Evolutionary conservation across 64 coral and sea anemone species (phyloP), one percentile per base, ranked within the genome.

Genomic region (Pachyseris speciosa): DNA sequence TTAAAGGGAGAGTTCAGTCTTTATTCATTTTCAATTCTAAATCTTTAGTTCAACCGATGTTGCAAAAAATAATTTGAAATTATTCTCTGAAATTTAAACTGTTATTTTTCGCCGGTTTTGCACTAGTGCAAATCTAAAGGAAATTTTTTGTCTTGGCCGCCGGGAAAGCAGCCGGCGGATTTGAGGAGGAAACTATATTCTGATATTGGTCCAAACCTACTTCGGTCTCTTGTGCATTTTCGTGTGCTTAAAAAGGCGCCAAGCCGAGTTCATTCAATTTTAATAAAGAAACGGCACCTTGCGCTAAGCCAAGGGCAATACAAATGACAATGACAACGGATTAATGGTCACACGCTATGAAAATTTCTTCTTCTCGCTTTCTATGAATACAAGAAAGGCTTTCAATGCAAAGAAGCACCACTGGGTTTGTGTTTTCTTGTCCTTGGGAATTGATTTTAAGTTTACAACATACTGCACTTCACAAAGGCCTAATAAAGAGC

Each of bases 221-320:
- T 61, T 61, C 5, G 24, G 58, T 36, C 0, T 39, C 19, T 22
- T 41, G 33, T 61, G 20, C 77, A 58, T 63, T 40, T 81, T 81
- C 52, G 77, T 63, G 77, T 22, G 20, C 40, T 41, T 41, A 1
- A 36, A 52, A 30, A 26, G 11, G 37, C 31, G 3, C 19, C 77
- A 81, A 61, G 51, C 77, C 63, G 77, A 1, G 77, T 41, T 57
- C 19, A 76, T 43, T 81, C 33, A 61, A 26, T 61, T 39, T 40
- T 34, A 37, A 79, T 79, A 79, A 59, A 37, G 75, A 53, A 37
- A 58, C 16, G 49, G 77, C 55, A 13, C 52, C 77, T 81, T 41
- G 22, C 9, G n/a, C 28, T 39, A 33, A 20, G 36, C 53, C 77
- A 63, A 81, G 52, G 51, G 32, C 20, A 81, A 60, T 33, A n/a